Base-by-base conservation (phyloP, 1,140 invertebrate genomes). In the Musca vetustissima region DNA sequence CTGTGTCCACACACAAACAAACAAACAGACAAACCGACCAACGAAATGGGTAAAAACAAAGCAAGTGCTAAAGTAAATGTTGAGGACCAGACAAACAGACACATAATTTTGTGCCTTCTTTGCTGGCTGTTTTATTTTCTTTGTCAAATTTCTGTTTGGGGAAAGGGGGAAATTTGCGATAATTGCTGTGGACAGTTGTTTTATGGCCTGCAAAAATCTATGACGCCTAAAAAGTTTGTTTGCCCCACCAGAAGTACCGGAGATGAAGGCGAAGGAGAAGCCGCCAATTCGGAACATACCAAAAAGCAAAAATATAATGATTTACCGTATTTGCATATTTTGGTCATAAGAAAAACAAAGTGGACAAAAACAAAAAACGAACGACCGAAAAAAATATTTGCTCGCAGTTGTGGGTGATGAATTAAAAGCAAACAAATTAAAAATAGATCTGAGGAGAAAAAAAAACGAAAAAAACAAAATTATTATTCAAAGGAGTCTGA, bases 271-370 rank as follows among this genome's bases (percentile, higher is more conserved):
- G 1, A 43, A 7, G 36, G 13, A 7, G 36, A 9, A 9, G 36
- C 36, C 36, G 36, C 4, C 17, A 22, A 1, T 52, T 52, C 21
- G 49, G 15, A 19, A 15, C 13, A 55, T 24, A 59, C 13, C 28
- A 59, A 59, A 11, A 59, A 17, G 11, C 1, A 11, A 61, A 59
- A 28, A 28, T 36, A 43, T 61, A 61, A 61, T 61, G 57, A 61
- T 61, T 61, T 61, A 61, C 57, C 36, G 32, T 61, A 61, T 61
- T 61, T 61, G 57, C 57, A 61, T 61, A 36, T 61, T 61, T 61
- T 36, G 57, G 57, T 19, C 57, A 61, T 61, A 43, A 36, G n/a
- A 55, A 55, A 19, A 55, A 55, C 53, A 55, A 55, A 52, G 21
- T 21, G 8, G 21, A 59, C 17, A 59, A 32, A 43, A 32, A 22